Base-by-base conservation (phyloP, 2,797 vertebrate species). In the Hypotaenidia philippensis region DNA sequence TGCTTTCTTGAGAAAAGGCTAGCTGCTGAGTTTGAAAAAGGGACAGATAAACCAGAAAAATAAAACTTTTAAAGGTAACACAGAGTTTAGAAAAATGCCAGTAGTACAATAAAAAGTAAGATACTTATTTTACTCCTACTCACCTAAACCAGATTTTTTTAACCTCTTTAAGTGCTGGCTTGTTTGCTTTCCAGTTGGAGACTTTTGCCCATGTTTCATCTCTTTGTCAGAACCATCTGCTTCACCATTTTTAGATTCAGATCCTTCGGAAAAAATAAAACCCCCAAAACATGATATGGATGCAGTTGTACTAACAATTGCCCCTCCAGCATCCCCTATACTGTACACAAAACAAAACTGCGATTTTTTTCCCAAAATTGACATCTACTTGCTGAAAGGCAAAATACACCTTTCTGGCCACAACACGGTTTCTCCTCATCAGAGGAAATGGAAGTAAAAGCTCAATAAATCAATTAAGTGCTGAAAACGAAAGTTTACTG, bases 91-190 rank as follows among this genome's bases (percentile, higher is more conserved):
- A 89, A 92, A 92, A 91, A 65, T 11, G 72, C 13, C 32, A 87
- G 27, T 56, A 88, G 89, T 84, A 87, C 26, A 83, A 16, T 50
- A 65, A 65, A 18, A 84, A 81, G 26, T 29, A 92, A 93, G 85
- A 84, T 25, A 90, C 41, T 85, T 77, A 72, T 89, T 96, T 92
- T 91, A 91, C 31, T 89, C 65, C 85, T 96, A 98, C 98, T 98
- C 96, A 98, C 98, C 98, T 98, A 98, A 98, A 97, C 98, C 98
- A 93, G 98, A 98, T 95, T 98, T 98, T 98, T 98, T 98, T 94
- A 98, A 97, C 93, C 98, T 97, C 95, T 98, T 98, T 97, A 98
- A 98, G 95, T 98, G 98, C 97, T 98, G 98, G 97, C 97, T 98
- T 95, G 98, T 98, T 97, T 98, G 98, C 97, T 98, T 98, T 96